Conservation (phyloP, 2,113 vertebrate genomes). For the Drymodes brunneopygia region DNA sequence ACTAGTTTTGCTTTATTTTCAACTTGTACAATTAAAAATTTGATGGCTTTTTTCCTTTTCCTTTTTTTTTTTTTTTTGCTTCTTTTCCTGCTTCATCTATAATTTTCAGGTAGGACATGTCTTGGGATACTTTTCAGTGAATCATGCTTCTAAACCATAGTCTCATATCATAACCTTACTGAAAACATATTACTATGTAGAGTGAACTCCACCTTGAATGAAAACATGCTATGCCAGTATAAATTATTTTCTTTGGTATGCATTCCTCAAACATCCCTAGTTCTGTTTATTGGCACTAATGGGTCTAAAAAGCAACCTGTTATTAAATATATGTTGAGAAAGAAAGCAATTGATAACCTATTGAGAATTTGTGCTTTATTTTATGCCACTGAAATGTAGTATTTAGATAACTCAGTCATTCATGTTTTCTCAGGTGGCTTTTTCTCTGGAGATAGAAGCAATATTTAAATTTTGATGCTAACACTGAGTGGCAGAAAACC, state of each 20-base stretch:
- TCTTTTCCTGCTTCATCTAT: not conserved
- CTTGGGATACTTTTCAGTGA: slow-evolving; percentile 13
- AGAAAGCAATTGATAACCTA: not conserved
- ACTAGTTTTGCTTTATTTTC: not conserved
- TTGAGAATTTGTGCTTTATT: not conserved
- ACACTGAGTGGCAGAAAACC: not conserved
- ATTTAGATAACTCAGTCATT: not conserved
- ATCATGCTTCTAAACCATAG: not conserved
- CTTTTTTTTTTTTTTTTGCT: not conserved
- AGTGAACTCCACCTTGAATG: not conserved
- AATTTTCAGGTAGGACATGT: slow-evolving; percentile 25
- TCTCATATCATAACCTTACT: not conserved
- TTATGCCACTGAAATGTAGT: not conserved
- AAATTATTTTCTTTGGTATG: not conserved
- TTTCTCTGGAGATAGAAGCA: slow-evolving; percentile 22
- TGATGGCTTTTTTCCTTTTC: not conserved
- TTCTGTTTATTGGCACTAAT: not conserved
- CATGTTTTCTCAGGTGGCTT: slow-evolving; percentile 6
- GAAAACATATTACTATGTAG: not conserved
- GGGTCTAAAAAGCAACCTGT: not conserved
- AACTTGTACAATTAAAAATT: not conserved
- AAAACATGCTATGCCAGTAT: not conserved
- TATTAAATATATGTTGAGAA: not conserved
- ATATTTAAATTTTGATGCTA: not conserved
- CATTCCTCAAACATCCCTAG: not conserved